Conservation (phyloP, 1,140 invertebrate genomes). For the Octopus bimaculoides region DNA sequence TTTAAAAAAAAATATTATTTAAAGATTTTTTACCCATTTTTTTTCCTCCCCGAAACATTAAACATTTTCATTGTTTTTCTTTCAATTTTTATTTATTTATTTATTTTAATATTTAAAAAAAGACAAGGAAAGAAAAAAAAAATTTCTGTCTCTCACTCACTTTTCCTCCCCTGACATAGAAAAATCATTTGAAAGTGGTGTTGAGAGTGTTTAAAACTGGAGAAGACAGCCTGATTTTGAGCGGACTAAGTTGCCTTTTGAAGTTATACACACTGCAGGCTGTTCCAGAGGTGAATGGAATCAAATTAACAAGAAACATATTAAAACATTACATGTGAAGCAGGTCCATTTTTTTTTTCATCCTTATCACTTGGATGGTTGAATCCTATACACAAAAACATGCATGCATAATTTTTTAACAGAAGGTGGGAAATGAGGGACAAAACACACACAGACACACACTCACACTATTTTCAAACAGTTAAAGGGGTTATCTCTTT, state of each 20-base stretch:
- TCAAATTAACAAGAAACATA: no score
- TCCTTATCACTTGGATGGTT: no score
- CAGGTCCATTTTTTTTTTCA: no score
- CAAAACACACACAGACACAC: no score
- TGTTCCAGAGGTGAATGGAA: slow-evolving; percentile 10
- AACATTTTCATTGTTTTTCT: neutral
- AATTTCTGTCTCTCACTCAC: neutral
- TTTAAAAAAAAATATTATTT: no score
- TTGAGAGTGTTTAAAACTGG: slow-evolving; percentile 12
- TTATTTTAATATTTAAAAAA: neutral
- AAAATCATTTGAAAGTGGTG: neutral
- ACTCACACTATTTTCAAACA: no score
- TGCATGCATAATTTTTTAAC: no score
- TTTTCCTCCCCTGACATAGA: neutral
- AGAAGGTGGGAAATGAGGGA: no score
- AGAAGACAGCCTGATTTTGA: slow-evolving; percentile 10
- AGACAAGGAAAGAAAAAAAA: no score
- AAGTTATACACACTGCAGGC: neutral
- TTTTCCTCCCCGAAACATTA: neutral
- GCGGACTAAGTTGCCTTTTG: slow-evolving; percentile 5
- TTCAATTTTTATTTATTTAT: neutral
- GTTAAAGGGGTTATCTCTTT: no score
- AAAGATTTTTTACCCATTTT: neutral
- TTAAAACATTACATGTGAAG: no score
- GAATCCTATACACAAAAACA: no score